Percentiles rank a stretch among this genome's conserved stretches.
These are phyloP conservation scores for Heteronetta atricapilla DNA, from an alignment of 2,113 vertebrate species.

Conservation along the genomic window DNA sequence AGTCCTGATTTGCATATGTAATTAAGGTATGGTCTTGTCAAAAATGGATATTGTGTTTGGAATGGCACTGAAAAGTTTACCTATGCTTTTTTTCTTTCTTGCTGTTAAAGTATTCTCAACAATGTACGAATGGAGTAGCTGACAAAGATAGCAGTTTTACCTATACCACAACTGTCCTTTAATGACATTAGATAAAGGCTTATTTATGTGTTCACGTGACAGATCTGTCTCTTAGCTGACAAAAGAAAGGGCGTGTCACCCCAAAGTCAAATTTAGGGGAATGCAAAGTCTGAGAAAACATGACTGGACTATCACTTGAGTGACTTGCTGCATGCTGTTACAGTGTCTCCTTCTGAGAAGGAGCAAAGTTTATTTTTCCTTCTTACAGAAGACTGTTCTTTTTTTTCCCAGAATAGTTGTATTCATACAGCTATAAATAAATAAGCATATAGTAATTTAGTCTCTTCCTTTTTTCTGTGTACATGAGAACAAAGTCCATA, in stretches of 20 bases:
- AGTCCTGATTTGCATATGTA: neutral
- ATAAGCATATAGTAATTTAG: neutral
- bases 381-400: constrained; percentile 68
- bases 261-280: neutral
- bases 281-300: neutral
- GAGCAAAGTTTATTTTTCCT: constrained; percentile 67
- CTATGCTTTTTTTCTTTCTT: too few species aligned
- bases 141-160: neutral
- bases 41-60: neutral
- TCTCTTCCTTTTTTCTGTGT: neutral
- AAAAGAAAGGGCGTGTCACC: neutral
- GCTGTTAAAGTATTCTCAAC: neutral
- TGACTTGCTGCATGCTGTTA: neutral
- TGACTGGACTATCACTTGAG: neutral
- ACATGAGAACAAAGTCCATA: neutral
- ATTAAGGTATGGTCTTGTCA: neutral
- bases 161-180: neutral
- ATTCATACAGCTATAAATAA: constrained; percentile 48
- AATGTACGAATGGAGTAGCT: neutral
- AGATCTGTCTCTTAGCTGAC: neutral
- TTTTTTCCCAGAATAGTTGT: constrained; percentile 27
- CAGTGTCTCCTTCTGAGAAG: constrained; percentile 65
- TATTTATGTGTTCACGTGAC: neutral
- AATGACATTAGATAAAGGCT: neutral
- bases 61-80: neutral